Percentiles rank a stretch among this genome's conserved stretches.
Evolutionary conservation across 2,797 vertebrate species (phyloP).

Genomic region (Octomys mimax): DNA sequence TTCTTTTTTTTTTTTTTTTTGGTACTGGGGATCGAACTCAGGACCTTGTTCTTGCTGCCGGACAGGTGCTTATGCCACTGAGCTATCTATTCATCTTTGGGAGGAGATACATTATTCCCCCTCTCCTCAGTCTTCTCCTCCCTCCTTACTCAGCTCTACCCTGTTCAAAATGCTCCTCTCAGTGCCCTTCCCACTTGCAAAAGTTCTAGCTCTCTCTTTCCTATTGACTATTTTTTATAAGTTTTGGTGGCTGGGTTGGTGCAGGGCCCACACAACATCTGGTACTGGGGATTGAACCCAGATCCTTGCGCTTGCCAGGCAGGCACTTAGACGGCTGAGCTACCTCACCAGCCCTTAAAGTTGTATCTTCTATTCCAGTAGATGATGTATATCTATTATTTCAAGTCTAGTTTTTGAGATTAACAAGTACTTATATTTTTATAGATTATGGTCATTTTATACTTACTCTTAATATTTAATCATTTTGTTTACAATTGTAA

Average conservation of each 20-base stretch:
- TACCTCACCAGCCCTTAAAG: neutral
- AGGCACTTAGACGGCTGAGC: too few relatives aligned
- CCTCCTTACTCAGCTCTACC: neutral
- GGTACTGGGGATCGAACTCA: too few relatives aligned
- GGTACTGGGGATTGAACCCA: too few relatives aligned
- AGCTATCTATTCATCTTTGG: neutral
- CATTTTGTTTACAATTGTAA: neutral
- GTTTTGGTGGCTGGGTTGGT: too few relatives aligned
- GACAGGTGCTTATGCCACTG: too few relatives aligned
- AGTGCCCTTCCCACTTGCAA: neutral
- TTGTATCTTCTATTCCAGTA: neutral
- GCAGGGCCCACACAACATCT: too few relatives aligned
- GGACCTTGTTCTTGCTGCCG: too few relatives aligned
- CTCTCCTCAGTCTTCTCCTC: neutral
- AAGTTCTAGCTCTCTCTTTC: neutral
- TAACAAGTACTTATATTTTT: neutral
- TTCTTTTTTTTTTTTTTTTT: neutral
- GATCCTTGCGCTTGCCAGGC: too few relatives aligned
- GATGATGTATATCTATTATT: neutral
- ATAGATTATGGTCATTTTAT: slow-evolving; percentile 1
- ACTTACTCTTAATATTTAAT: neutral
- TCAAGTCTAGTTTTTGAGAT: neutral
- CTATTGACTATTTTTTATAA: neutral
- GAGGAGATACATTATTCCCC: neutral
- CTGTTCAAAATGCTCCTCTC: neutral